A percentile compares a stretch with the other conserved stretches of the same genome.
phyloP scores from a whole-genome alignment of 2,113 vertebrate genomes.

The Ascaphus truei region DNA sequence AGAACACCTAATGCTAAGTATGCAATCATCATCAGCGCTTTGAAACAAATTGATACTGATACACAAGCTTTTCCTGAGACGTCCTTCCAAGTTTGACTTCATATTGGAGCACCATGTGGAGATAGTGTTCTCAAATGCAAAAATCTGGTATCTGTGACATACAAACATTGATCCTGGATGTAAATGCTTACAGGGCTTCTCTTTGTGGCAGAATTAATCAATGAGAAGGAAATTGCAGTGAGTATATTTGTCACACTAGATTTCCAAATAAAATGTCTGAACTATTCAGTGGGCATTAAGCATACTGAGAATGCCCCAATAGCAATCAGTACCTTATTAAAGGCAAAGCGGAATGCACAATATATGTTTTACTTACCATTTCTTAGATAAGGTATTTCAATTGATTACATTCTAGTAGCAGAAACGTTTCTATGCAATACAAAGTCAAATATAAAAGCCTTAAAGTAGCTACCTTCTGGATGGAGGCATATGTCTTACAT shows the following conservation, averaged over 20 bases:
- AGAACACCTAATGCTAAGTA: conserved; percentile 31
- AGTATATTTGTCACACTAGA: conserved; percentile 18
- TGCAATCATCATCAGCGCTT: conserved; percentile 33
- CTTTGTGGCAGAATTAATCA: conserved; percentile 36
- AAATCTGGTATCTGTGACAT: conserved; percentile 14
- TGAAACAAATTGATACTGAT: conserved; percentile 2
- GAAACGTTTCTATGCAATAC: neutral
- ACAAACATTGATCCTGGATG: conserved; percentile 42
- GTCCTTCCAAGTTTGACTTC: conserved; percentile 10
- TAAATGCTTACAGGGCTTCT: conserved; percentile 38
- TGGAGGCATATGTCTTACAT: neutral
- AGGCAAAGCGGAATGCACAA: neutral
- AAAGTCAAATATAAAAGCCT: neutral
- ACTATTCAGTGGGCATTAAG: neutral
- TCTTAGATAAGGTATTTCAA: neutral
- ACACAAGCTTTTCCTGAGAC: neutral
- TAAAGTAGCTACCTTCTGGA: neutral
- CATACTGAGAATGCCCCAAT: neutral
- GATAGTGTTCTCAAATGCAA: conserved; percentile 20
- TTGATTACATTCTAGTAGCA: neutral
- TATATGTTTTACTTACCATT: neutral
- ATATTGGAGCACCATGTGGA: conserved; percentile 20
- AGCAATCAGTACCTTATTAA: neutral
- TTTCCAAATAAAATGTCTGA: conserved; percentile 37
- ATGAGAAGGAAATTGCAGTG: conserved; percentile 31